Percentiles rank a stretch among this genome's conserved stretches.
phyloP scores from a whole-genome alignment of 2,888 invertebrate genomes.

The Saturnia pavonia region DNA sequence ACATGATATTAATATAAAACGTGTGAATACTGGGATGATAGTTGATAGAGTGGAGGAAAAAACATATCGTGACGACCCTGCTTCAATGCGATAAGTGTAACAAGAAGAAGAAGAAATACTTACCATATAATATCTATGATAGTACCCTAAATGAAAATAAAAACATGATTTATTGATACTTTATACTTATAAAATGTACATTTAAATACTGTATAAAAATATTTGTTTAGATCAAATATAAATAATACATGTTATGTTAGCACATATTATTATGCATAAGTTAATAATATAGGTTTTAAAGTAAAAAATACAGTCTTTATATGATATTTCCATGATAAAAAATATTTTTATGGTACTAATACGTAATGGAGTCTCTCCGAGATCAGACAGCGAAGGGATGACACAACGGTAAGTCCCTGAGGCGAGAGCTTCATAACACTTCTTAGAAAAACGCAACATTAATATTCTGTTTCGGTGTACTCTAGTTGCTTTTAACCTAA shows the following conservation, averaged over 20 bases:
- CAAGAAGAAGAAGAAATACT: no score
- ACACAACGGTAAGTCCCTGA: slow-evolving; percentile 51
- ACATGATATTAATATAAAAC: no score
- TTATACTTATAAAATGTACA: no score
- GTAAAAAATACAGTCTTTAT: not conserved
- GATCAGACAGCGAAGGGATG: slow-evolving; percentile 61
- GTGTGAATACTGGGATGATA: no score
- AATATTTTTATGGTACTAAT: slow-evolving; percentile 43
- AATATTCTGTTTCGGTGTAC: slow-evolving; percentile 55
- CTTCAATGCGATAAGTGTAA: no score
- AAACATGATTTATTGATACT: no score
- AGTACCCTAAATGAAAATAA: no score
- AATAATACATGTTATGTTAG: not conserved
- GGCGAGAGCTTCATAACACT: slow-evolving; percentile 46
- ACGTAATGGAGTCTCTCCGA: slow-evolving; percentile 68
- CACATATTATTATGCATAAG: not conserved
- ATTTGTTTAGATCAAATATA: no score
- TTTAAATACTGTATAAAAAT: no score
- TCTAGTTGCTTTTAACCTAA: slow-evolving; percentile 59
- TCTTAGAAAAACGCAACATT: slow-evolving; percentile 62
- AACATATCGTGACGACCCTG: no score
- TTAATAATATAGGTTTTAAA: not conserved
- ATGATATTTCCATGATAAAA: not conserved
- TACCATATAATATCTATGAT: not conserved
- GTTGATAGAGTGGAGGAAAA: no score